phyloP scores from a whole-genome alignment of 2,888 invertebrate species.

The Tetramorium bicarinatum region DNA sequence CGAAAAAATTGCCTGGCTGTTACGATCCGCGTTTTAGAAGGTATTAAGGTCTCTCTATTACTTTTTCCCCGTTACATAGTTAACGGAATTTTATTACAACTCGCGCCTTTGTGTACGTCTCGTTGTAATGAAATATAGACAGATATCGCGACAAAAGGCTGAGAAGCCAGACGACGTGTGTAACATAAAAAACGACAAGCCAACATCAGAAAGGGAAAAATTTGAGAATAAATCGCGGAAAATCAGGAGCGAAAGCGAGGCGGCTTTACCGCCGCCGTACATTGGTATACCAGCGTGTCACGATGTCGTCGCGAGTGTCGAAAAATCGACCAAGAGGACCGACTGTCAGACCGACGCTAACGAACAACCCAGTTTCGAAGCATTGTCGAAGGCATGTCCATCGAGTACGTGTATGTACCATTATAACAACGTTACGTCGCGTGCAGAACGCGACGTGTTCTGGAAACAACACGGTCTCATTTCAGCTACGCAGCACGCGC shows the following conservation, averaged over 20 bases:
- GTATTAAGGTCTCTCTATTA: constrained; percentile 63
- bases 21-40: constrained; percentile 83
- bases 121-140: constrained; percentile 18
- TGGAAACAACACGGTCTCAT: not conserved
- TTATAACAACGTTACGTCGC: no score
- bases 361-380: constrained; percentile 25
- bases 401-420: not conserved
- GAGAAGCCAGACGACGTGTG: constrained; percentile 71
- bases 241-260: not conserved
- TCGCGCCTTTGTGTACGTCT: not conserved
- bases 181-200: not conserved
- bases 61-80: no score
- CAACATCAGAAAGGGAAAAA: not conserved
- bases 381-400: not conserved
- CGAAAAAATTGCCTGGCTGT: constrained; percentile 66
- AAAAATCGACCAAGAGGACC: not conserved
- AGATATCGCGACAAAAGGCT: constrained; percentile 59
- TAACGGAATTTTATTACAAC: not conserved
- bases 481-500: constrained; percentile 2
- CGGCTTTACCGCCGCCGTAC: no score
- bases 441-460: no score
- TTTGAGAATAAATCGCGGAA: not conserved
- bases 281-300: not conserved
- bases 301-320: not conserved
- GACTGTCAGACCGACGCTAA: not conserved